These are phyloP conservation scores for Goniozus legneri DNA, from an alignment of 1,140 invertebrate genomes.

Conservation along the genomic window DNA sequence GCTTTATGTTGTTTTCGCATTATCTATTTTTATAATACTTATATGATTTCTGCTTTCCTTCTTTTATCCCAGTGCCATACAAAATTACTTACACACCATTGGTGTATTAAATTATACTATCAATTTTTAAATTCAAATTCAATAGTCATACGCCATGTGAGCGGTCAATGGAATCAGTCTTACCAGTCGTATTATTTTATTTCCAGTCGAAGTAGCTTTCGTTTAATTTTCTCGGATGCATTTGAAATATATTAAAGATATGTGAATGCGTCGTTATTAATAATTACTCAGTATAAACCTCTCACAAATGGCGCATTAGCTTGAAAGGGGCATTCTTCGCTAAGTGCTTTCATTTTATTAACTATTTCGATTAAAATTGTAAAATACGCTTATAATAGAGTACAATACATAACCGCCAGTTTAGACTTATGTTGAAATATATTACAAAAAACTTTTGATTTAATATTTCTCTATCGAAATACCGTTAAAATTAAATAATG, in stretches of 20 bases:
- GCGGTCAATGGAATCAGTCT: constrained; percentile 25
- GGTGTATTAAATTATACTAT: constrained; percentile 16
- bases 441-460: too few relatives aligned
- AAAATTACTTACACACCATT: constrained; percentile 38
- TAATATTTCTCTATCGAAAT: too few relatives aligned
- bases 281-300: too few relatives aligned
- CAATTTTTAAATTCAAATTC: too few relatives aligned
- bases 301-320: constrained; percentile 18
- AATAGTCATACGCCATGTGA: constrained; percentile 14
- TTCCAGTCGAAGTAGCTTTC: constrained; percentile 11
- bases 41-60: constrained; percentile 23
- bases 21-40: constrained; percentile 28
- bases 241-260: too few relatives aligned
- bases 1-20: constrained; percentile 18
- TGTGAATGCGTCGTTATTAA: too few relatives aligned
- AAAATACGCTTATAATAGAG: too few relatives aligned
- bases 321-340: constrained; percentile 18
- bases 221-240: constrained; percentile 11
- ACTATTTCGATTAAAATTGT: too few relatives aligned
- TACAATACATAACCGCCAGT: too few relatives aligned
- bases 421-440: too few relatives aligned
- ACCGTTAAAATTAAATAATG: too few relatives aligned
- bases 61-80: constrained; percentile 35
- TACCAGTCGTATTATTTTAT: constrained; percentile 1
- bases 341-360: too few relatives aligned